Conservation (phyloP, 2,113 vertebrate genomes). For the Elephas maximus region DNA sequence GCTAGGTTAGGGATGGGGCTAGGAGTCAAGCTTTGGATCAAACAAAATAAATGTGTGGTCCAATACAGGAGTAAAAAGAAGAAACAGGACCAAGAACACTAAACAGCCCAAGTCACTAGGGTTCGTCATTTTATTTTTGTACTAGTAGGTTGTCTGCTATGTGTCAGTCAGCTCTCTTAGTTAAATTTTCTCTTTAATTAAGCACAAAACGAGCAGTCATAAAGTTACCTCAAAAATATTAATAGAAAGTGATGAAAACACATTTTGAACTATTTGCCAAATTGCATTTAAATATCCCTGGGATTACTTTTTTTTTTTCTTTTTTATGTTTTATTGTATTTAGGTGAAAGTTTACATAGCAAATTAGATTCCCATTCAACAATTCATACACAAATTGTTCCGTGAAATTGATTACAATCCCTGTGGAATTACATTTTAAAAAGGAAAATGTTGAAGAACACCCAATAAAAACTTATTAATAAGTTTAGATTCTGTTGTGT, state of each 20-base stretch:
- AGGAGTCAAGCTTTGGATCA: neutral
- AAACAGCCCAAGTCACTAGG: neutral
- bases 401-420: neutral
- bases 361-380: neutral
- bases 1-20: neutral
- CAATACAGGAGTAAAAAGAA: neutral
- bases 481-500: conserved; percentile 31
- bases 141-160: conserved; percentile 16
- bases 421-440: conserved; percentile 37
- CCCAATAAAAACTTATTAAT: neutral
- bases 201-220: neutral
- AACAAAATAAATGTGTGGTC: conserved; percentile 45
- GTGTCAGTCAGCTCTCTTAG: neutral
- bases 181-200: conserved; percentile 59
- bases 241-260: conserved; percentile 28
- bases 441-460: conserved; percentile 39
- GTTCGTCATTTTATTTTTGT: conserved; percentile 37
- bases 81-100: conserved; percentile 23
- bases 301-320: conserved; percentile 15
- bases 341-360: neutral
- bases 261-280: conserved; percentile 45
- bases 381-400: neutral
- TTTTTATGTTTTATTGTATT: neutral
- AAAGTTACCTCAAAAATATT: conserved; percentile 58
- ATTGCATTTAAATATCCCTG: conserved; percentile 17